Base-by-base conservation (phyloP, 2,797 vertebrate species). In the Eutrigla gurnardus region DNA sequence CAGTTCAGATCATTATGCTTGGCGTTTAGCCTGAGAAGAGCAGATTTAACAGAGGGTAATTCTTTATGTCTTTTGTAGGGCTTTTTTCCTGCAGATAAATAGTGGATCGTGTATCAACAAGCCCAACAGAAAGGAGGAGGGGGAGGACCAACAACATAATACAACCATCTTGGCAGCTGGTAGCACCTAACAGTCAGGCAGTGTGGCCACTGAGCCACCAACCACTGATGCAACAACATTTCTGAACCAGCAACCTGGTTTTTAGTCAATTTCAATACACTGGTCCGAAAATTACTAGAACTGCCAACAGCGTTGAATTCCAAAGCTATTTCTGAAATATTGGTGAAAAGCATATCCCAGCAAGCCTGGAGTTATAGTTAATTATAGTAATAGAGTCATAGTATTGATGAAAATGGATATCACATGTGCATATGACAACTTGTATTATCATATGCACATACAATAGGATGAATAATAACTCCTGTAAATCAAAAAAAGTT, bases 31-130 rank as follows among this genome's bases (percentile, higher is more conserved):
- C 64, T 43, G 45, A 62, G 70, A 70, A 40, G 57, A 43, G 50
- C 49, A 53, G 67, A 78, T 75, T 70, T 67, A 65, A 77, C 61
- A 60, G 60, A 52, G 50, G 40, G 65, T 52, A 57, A 72, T 73
- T 71, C 82, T 73, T 58, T 47, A 42, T 62, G 75, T 82, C 55
- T 82, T 80, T 62, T 55, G 65, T 13, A 57, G 69, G 60, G 67
- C 52, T 12, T 70, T 84, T 25, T 71, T 84, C 75, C 81, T 73
- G 65, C 77, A 75, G 77, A 86, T 91, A 82, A 89, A 85, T 70
- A 73, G 83, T 77, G 61, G 83, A 88, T 93, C 89, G 4, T 91
- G 90, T 91, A 86, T 91, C 82, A 90, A 93, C 91, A 93, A 76
- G 92, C 84, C 88, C 73, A 14, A 33, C 59, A 78, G 65, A 72